Evolutionary conservation across 1,140 invertebrate species (phyloP).

Genomic region (Ostrea denselamellosa): DNA sequence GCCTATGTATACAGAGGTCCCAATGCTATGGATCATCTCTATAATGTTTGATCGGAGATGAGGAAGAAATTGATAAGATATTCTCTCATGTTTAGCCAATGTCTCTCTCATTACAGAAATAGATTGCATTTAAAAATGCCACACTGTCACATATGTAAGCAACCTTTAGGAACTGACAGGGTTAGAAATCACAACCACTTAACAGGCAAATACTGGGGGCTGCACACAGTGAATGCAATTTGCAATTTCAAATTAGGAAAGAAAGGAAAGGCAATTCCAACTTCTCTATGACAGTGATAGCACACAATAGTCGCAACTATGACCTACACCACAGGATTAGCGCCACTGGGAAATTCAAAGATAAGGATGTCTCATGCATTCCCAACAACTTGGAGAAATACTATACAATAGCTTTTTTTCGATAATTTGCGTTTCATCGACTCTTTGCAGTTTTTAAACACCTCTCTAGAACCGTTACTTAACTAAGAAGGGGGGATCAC

Average conservation of each 20-base stretch:
- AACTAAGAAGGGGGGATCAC: too few species aligned
- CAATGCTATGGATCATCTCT: slow-evolving; percentile 38
- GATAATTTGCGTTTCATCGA: slow-evolving; percentile 20
- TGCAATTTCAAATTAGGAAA: slow-evolving; percentile 42
- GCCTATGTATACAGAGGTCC: slow-evolving; percentile 43
- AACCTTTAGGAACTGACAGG: slow-evolving; percentile 1
- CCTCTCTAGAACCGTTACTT: too few species aligned
- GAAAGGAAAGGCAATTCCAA: slow-evolving; percentile 41
- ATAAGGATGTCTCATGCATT: slow-evolving; percentile 40
- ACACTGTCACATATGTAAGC: slow-evolving; percentile 51
- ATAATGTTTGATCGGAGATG: slow-evolving; percentile 30
- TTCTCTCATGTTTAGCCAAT: slow-evolving; percentile 33
- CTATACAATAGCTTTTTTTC: slow-evolving; percentile 39
- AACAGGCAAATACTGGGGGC: slow-evolving; percentile 53
- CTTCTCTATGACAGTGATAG: slow-evolving; percentile 37
- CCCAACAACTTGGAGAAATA: slow-evolving; percentile 28
- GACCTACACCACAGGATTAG: slow-evolving; percentile 51
- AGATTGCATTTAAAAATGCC: slow-evolving; percentile 35
- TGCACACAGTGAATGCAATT: slow-evolving; percentile 49
- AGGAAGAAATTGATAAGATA: slow-evolving; percentile 42
- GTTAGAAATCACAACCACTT: slow-evolving; percentile 55
- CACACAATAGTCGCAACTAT: slow-evolving; percentile 43
- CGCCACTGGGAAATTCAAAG: neutral
- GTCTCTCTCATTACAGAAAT: neutral
- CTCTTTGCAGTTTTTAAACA: too few species aligned